Conservation (phyloP, 2,888 invertebrate species). For the Perizoma flavofasciatum region DNA sequence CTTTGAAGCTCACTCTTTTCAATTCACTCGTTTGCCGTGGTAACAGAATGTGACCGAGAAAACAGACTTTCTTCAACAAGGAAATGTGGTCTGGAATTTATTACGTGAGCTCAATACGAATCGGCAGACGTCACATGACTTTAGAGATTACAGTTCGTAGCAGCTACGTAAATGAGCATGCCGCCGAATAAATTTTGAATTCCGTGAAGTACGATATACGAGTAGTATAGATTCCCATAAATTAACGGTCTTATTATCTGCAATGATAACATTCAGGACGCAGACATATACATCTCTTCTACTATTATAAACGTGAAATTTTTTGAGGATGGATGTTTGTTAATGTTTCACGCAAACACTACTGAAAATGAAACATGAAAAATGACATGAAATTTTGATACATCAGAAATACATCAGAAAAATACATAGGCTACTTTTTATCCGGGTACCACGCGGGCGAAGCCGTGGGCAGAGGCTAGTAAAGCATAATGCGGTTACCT, state of each 20-base stretch:
- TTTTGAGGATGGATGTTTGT: too few species aligned
- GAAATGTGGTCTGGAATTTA: constrained; percentile 29
- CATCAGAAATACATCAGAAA: too few species aligned
- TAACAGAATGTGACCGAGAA: constrained; percentile 25
- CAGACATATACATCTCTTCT: too few species aligned
- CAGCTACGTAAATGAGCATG: constrained; percentile 23
- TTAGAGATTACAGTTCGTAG: constrained; percentile 28
- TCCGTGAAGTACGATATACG: not conserved
- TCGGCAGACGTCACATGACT: constrained; percentile 30
- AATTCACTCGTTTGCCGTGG: constrained; percentile 25
- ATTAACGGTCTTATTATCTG: not conserved
- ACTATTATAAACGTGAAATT: too few species aligned
- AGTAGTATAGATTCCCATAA: not conserved
- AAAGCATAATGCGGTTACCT: not conserved
- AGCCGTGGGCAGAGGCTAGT: too few species aligned
- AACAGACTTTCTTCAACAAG: constrained; percentile 30
- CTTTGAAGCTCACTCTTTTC: constrained; percentile 15
- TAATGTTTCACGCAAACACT: too few species aligned
- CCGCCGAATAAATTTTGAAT: constrained; percentile 11
- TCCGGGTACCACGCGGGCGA: too few species aligned
- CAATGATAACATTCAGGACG: not conserved
- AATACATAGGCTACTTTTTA: too few species aligned
- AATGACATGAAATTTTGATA: too few species aligned
- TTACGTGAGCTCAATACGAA: constrained; percentile 33
- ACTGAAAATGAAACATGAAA: too few species aligned